phyloP scores from a whole-genome alignment of 2,113 vertebrate species.

The Oryctolagus cuniculus region DNA sequence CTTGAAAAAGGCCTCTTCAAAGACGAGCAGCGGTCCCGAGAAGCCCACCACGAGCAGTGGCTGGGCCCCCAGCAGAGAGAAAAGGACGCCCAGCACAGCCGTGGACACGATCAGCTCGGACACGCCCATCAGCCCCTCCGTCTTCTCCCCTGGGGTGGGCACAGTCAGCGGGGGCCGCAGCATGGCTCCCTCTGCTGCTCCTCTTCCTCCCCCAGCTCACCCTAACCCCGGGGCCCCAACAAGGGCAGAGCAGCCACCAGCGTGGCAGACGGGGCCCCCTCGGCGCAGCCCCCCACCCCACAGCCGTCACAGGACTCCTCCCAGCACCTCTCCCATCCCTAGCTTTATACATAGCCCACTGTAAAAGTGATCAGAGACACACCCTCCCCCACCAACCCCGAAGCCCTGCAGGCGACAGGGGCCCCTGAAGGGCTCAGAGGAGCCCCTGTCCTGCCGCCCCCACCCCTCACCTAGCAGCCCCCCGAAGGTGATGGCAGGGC shows the following conservation, averaged over 20 bases:
- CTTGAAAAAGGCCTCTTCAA: conserved; percentile 99
- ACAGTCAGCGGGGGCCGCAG: conserved; percentile 32
- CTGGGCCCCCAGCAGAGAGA: conserved; percentile 96
- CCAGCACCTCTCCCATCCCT: background rate
- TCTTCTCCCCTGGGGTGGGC: conserved; percentile 94
- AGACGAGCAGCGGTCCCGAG: conserved; percentile 97
- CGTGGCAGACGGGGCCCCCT: background rate
- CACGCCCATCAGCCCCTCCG: conserved; percentile 98
- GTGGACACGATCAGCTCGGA: conserved; percentile 98
- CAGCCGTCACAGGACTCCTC: background rate
- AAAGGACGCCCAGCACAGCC: conserved; percentile 95
- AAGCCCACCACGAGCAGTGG: conserved; percentile 98
- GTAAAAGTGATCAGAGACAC: no score
- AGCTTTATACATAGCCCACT: background rate
- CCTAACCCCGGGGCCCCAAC: background rate
- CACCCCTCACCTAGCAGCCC: conserved; percentile 94
- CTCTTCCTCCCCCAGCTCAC: background rate
- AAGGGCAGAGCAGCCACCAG: background rate
- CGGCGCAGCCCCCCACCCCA: no score
- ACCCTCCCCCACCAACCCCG: background rate
- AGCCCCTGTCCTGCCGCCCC: conserved; percentile 12
- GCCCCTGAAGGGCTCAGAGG: background rate
- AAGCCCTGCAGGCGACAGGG: background rate
- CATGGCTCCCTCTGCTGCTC: background rate
- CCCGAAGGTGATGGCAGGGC: conserved; percentile 98